Base-by-base conservation (phyloP, 1,140 invertebrate genomes). In the Anastrepha obliqua region DNA sequence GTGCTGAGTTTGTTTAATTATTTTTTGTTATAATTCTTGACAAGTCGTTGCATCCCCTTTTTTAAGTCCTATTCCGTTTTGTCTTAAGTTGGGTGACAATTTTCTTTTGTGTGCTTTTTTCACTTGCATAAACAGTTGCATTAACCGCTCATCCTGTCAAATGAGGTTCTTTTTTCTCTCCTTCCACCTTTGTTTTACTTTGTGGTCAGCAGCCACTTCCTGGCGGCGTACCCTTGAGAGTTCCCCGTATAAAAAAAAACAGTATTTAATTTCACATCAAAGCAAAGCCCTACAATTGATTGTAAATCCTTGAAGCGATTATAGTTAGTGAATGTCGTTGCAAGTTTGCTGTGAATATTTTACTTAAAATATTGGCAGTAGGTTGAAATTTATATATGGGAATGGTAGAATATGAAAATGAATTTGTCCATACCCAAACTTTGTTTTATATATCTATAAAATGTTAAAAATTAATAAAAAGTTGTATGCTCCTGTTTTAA, bases 191-290 rank as follows among this genome's bases (percentile, higher is more conserved):
- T 62, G 60, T 62, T 62, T 62, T 62, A 1, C 6, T 62, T 62
- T 62, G 60, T 9, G 60, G 60, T 62, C 60, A 62, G 15, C 60
- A 62, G 60, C 60, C 60, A 62, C 60, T 62, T 62, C 60, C 60
- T n/a, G 60, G 51, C 51, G 60, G 8, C 13, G 15, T 17, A n/a
- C 60, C 8, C 60, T 62, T 55, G 51, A 55, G 11, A 6, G 51
- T 15, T 62, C 15, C 13, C 3, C 4, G 13, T 62, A 17, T n/a
- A 62, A 62, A n/a, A 13, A 15, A 13, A 62, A 62, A 15, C 4
- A 62, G 13, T 5, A 17, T 62, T 62, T 62, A 5, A 62, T 62
- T 62, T 62, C 60, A 62, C 60, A 62, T 13, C 15, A n/a, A 62
- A 62, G 60, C 60, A 13, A 62, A 62, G 15, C 15, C 15, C 3